These are phyloP conservation scores for Augochlora pura DNA, from an alignment of 1,140 invertebrate species.

Conservation along the genomic window DNA sequence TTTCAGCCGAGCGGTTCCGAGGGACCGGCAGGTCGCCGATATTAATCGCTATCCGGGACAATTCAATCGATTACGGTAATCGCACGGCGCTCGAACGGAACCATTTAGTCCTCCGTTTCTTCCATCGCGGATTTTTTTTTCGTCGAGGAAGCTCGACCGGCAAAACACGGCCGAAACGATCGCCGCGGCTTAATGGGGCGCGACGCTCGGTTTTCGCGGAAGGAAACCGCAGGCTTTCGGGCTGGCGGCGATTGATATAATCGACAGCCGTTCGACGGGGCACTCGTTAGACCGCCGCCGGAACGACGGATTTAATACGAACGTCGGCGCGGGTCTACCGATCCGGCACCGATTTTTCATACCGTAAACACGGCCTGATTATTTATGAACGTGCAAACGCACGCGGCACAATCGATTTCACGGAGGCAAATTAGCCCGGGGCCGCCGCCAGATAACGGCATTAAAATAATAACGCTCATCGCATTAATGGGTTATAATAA, in stretches of 20 bases:
- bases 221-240: constrained; percentile 20
- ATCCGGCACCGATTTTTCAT: constrained; percentile 67
- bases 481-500: constrained; percentile 78
- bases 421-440: constrained; percentile 74
- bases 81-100: neutral
- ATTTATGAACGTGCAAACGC: constrained; percentile 76
- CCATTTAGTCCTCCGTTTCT: neutral
- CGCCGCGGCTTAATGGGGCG: neutral
- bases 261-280: constrained; percentile 37
- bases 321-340: constrained; percentile 49
- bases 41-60: neutral
- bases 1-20: no score
- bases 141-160: neutral
- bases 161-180: neutral
- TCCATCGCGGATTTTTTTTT: neutral
- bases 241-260: constrained; percentile 35
- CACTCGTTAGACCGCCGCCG: constrained; percentile 57
- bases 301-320: constrained; percentile 69
- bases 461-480: constrained; percentile 79
- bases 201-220: constrained; percentile 6
- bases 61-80: neutral
- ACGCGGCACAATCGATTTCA: constrained; percentile 75
- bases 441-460: constrained; percentile 66
- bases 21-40: neutral
- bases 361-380: constrained; percentile 71